Evolutionary conservation across 2,113 vertebrate species (phyloP).

Genomic region (Meleagris gallopavo): DNA sequence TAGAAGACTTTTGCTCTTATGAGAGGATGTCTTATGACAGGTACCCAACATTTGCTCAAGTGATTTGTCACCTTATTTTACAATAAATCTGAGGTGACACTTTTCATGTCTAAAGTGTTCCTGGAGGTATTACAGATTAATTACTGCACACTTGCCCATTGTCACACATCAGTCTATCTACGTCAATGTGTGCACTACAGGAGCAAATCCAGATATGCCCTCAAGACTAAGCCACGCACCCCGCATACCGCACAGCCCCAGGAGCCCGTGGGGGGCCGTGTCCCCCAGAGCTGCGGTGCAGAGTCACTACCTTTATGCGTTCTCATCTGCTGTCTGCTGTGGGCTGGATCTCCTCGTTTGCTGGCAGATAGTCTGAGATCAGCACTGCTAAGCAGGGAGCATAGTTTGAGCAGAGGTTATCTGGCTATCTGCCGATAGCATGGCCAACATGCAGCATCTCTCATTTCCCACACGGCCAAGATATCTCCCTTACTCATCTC

Average conservation of each 20-base stretch:
- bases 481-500: neutral
- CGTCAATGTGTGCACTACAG: fast-evolving
- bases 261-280: neutral
- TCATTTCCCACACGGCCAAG: neutral
- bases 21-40: slow-evolving; percentile 41
- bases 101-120: slow-evolving; percentile 4
- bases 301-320: fast-evolving
- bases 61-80: slow-evolving; percentile 45
- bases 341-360: fast-evolving
- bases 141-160: neutral
- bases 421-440: neutral
- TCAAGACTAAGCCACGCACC: neutral
- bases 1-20: neutral
- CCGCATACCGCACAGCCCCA: neutral
- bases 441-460: neutral
- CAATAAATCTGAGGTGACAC: slow-evolving; percentile 1
- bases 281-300: neutral
- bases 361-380: neutral
- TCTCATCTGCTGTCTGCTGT: neutral
- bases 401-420: neutral
- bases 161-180: neutral
- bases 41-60: slow-evolving; percentile 27
- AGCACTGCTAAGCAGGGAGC: neutral
- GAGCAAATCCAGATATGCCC: neutral
- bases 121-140: slow-evolving; percentile 16